Base-by-base conservation (phyloP, 2,888 invertebrate species). In the Patella ulyssiponensis region DNA sequence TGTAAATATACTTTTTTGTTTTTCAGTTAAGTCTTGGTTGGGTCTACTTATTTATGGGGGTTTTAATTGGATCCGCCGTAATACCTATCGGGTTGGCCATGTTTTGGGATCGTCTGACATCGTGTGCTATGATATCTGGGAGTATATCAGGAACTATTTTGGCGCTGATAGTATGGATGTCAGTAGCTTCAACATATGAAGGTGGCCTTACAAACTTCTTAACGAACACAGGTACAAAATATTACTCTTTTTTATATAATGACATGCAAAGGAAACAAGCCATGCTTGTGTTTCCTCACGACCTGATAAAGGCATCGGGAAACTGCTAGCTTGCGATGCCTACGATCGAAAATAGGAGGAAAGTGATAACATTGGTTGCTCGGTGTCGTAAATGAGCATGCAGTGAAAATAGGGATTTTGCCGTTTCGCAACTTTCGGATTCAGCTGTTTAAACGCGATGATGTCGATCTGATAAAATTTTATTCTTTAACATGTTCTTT, bases 31-130 rank as follows among this genome's bases (percentile, higher is more conserved):
- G 85, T 76, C 82, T 92, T 20, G 88, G 88, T 27, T 91, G 92
- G 88, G 85, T 92, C 15, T 92, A 92, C 81, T 81, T 89, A 51
- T 90, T 92, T 78, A 92, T 91, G 90, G 92, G 92, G 1, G 85
- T 92, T 53, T 81, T 91, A 64, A 90, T 92, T 69, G 91, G 92
- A 7, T 91, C 91, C 3, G 90, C 91, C 2, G 92, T 92, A 9
- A 79, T 91, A 2, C 92, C 92, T 1, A 90, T 92, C 69, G 81
- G 87, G 1, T 81, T 92, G 56, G 83, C 86, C 64, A 90, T 92
- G 87, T 88, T 86, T 79, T 92, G 92, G 92, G 84, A 87, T 70
- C 83, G 89, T 23, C 85, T 92, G 33, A 91, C 89, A 0, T 86
- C 88, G 2, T 69, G 74, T 5, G 91, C 84, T 7, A 91, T 92